Evolutionary conservation across 2,888 invertebrate genomes (phyloP), one percentile per base, ranked within the genome.

Genomic region (Nomada goodeniana): DNA sequence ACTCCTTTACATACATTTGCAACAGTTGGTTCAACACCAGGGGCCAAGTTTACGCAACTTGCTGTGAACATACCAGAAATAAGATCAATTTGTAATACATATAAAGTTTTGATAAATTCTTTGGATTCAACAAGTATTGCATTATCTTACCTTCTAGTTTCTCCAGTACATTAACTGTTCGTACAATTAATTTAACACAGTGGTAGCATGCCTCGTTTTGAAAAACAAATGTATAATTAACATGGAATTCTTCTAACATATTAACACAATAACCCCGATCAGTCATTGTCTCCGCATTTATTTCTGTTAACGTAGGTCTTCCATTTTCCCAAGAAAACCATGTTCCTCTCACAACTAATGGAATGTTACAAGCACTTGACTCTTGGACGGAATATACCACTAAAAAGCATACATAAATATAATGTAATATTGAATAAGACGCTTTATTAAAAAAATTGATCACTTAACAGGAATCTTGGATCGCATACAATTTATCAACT

Each of bases 261-360:
- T 96, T 95, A 9, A 97, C 95, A 92, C 98, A 98, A 77, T 94
- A 94, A 61, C 83, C 98, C 98, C 96, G 95, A 86, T 95, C 95
- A 11, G 96, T 96, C 97, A 98, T 98, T 59, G 96, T 95, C 78
- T 96, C 96, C 0, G 96, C 96, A 94, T 98, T 97, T 71, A 98
- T 96, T 91, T 97, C 96, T 0, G 98, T 98, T 64, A 96, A 95
- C 0, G 97, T 98, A 89, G 98, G 97, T 89, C 95, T 95, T 13
- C 98, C 98, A 94, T 96, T 96, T 95, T 98, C 98, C 95, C 98
- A 97, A 2, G 98, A 98, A 94, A 98, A 98, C 98, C 98, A 98
- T 50, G 97, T 96, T 80, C 98, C 98, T 90, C 97, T 95, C 67
- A 98, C 94, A 63, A 97, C 96, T 84, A 96, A 92, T 44, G 98